These are phyloP conservation scores for Zygogramma bicolorata DNA, from an alignment of 2,888 invertebrate genomes.

Conservation along the genomic window DNA sequence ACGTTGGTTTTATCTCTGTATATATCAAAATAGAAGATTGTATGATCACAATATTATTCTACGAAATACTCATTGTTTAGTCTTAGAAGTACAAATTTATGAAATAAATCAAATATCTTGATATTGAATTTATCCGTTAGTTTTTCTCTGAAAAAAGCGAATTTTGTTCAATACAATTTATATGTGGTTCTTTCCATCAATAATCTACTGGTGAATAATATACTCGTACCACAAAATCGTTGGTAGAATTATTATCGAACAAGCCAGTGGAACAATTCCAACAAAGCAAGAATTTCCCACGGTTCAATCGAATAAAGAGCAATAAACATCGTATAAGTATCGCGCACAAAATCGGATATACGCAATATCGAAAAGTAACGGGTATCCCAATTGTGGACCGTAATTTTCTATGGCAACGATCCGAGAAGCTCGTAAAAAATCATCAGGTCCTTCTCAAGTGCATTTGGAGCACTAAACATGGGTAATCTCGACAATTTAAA, in stretches of 20 bases:
- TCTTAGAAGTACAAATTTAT: too few relatives aligned
- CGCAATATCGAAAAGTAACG: constrained; percentile 1
- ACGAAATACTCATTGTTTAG: too few relatives aligned
- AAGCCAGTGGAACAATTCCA: constrained; percentile 4
- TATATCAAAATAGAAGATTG: too few relatives aligned
- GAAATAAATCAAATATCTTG: too few relatives aligned
- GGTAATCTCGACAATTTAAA: constrained; percentile 21
- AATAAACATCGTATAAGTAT: constrained; percentile 11
- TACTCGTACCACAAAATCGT: background rate
- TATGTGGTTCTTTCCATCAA: background rate
- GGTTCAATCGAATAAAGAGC: background rate
- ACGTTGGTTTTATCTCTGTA: too few relatives aligned
- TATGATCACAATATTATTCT: too few relatives aligned
- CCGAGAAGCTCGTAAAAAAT: background rate
- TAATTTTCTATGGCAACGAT: background rate
- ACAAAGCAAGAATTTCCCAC: constrained; percentile 3
- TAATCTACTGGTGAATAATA: background rate
- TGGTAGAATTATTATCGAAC: background rate
- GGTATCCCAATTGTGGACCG: background rate
- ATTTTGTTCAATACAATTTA: background rate
- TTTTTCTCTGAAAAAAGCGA: background rate
- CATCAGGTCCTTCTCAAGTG: background rate
- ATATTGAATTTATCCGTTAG: too few relatives aligned
- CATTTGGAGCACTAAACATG: constrained; percentile 1
- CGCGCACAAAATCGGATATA: background rate